Percentiles rank a stretch among this genome's conserved stretches.
These are phyloP conservation scores for Sebastiscus tertius DNA, from an alignment of 2,797 vertebrate genomes.

Conservation along the genomic window DNA sequence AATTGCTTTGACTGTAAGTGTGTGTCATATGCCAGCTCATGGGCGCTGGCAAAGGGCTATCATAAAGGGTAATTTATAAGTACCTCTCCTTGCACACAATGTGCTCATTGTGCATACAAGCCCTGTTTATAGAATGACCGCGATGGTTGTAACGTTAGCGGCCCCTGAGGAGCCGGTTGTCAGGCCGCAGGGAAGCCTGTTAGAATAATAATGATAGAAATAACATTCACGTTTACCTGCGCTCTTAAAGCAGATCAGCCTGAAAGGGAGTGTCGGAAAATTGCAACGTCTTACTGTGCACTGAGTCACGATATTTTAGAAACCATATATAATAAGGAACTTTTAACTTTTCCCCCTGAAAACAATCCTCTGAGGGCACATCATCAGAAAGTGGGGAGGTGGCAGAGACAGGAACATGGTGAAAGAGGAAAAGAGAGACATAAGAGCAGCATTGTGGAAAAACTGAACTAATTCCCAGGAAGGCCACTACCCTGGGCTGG, in stretches of 20 bases:
- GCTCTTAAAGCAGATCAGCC: conserved; percentile 40
- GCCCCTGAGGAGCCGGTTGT: conserved; percentile 67
- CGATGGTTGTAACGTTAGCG: conserved; percentile 73
- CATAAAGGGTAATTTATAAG: conserved; percentile 54
- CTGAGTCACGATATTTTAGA: conserved; percentile 46
- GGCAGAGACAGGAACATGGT: conserved; percentile 35
- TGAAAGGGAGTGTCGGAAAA: conserved; percentile 25
- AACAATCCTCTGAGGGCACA: conserved; percentile 72
- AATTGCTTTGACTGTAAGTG: conserved; percentile 39
- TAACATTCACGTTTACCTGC: conserved; percentile 69
- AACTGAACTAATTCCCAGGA: conserved; percentile 68
- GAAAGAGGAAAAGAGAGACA: conserved; percentile 22
- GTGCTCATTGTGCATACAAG: conserved; percentile 76
- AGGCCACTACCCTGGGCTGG: conserved; percentile 41
- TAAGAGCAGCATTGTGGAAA: conserved; percentile 72
- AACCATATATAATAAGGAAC: conserved; percentile 61
- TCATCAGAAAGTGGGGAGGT: conserved; percentile 49
- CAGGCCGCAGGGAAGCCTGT: conserved; percentile 68
- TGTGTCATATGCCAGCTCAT: conserved; percentile 40
- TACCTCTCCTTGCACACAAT: conserved; percentile 69
- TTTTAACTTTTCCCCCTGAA: conserved; percentile 65
- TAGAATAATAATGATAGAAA: conserved; percentile 77
- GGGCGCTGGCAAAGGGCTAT: conserved; percentile 47
- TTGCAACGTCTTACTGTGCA: conserved; percentile 20
- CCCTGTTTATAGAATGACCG: conserved; percentile 67